A percentile compares a stretch with the other conserved stretches of the same genome.
Evolutionary conservation across 2,113 vertebrate genomes (phyloP).

Genomic region (Lonchura striata): DNA sequence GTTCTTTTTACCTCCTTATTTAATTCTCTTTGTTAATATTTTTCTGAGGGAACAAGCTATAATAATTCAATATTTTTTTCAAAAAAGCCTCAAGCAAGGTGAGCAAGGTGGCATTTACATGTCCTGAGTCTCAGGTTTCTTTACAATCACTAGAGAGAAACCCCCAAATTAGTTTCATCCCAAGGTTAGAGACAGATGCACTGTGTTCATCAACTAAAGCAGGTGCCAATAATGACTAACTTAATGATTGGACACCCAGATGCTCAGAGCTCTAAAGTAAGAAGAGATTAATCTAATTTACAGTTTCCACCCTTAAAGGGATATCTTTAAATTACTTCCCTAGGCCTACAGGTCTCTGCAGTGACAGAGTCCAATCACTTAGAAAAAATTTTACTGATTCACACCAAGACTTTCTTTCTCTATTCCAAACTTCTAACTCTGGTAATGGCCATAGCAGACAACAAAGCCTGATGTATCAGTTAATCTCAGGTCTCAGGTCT

Average conservation of each 20-base stretch:
- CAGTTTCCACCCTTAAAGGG: background rate
- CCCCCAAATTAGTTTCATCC: background rate
- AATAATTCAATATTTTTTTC: background rate
- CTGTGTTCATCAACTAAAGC: background rate
- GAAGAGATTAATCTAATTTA: background rate
- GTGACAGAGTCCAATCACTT: background rate
- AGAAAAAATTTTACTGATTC: background rate
- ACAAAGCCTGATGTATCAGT: fast-evolving
- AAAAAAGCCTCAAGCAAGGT: background rate
- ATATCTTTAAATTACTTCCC: background rate
- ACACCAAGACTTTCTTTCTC: background rate
- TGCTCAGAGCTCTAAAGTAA: background rate
- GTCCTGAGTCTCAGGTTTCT: background rate
- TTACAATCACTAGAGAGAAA: background rate
- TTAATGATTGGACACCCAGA: background rate
- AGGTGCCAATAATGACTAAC: background rate
- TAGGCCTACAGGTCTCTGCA: background rate
- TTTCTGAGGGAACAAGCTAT: background rate
- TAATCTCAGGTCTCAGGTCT: background rate
- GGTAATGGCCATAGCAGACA: fast-evolving
- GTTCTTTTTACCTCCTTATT: background rate
- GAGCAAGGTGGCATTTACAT: background rate
- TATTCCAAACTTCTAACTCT: background rate
- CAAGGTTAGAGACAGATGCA: background rate
- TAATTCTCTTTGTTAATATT: background rate